Percentiles rank a stretch among this genome's conserved stretches.
These are phyloP conservation scores for Cheilosia vulpina DNA, from an alignment of 2,888 invertebrate genomes.

Conservation along the genomic window DNA sequence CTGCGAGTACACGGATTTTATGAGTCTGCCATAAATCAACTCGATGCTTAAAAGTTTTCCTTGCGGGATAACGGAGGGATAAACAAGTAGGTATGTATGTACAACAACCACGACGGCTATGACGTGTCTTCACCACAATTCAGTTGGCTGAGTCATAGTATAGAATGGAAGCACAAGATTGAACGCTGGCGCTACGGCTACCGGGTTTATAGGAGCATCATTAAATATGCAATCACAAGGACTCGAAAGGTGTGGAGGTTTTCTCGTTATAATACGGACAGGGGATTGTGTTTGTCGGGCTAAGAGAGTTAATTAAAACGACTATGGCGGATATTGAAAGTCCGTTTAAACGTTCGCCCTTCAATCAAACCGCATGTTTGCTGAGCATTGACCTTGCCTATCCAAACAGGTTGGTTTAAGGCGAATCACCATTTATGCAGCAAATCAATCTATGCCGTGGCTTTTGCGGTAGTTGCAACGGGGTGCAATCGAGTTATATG, in stretches of 20 bases:
- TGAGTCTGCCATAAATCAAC: constrained; percentile 68
- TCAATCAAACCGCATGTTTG: neutral
- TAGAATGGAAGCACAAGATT: neutral
- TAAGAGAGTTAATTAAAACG: constrained; percentile 67
- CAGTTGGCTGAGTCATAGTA: constrained; percentile 45
- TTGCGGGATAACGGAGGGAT: constrained; percentile 23
- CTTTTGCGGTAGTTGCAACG: too few species aligned
- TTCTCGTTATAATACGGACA: constrained; percentile 1
- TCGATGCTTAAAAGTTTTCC: constrained; percentile 65
- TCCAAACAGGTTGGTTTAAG: constrained; percentile 2
- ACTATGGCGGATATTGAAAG: constrained; percentile 56
- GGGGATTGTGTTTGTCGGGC: constrained; percentile 32
- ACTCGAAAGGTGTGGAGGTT: constrained; percentile 34
- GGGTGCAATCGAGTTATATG: too few species aligned
- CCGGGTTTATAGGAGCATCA: constrained; percentile 46
- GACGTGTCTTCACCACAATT: constrained; percentile 57
- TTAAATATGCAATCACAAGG: constrained; percentile 65
- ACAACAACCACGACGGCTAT: constrained; percentile 28
- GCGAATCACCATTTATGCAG: neutral
- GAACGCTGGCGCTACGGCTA: constrained; percentile 9
- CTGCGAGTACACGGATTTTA: constrained; percentile 40
- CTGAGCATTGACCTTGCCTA: constrained; percentile 53
- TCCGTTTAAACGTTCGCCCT: constrained; percentile 15
- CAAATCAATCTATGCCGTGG: neutral
- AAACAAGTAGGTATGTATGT: constrained; percentile 9